Conservation (phyloP, 2,797 vertebrate genomes). For the Manis pentadactyla region DNA sequence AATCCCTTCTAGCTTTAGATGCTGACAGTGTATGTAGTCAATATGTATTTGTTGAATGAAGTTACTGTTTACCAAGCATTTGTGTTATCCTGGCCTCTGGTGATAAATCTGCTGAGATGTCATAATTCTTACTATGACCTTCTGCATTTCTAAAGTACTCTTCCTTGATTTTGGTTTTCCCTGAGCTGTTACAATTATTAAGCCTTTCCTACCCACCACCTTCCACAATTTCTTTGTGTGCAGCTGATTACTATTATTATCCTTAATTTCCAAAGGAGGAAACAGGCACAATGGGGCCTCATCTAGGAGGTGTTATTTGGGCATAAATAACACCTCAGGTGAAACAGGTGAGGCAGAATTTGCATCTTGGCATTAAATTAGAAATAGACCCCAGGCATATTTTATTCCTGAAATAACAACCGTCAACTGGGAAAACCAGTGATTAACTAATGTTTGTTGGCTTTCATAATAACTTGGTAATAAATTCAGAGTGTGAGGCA, state of each 20-base stretch:
- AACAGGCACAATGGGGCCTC: background rate
- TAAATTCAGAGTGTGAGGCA: background rate
- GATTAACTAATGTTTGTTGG: background rate
- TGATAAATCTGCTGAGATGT: background rate
- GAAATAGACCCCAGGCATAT: slow-evolving; percentile 43
- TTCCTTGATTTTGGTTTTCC: background rate
- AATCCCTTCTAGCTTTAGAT: background rate
- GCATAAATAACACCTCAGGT: slow-evolving; percentile 62
- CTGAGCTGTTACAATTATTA: background rate
- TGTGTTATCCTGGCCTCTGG: slow-evolving; percentile 28
- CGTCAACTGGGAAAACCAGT: background rate
- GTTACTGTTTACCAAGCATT: background rate
- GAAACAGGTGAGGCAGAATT: slow-evolving; percentile 61
- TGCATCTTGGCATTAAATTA: slow-evolving; percentile 71
- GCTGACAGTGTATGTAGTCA: background rate
- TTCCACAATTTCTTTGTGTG: background rate
- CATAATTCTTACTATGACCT: background rate
- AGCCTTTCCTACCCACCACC: background rate
- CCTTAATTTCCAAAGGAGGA: slow-evolving; percentile 65
- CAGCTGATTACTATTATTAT: slow-evolving; percentile 52
- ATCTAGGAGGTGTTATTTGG: slow-evolving; percentile 5
- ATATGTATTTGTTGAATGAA: background rate
- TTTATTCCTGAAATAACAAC: slow-evolving; percentile 52
- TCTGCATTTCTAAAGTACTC: background rate
- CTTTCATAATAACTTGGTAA: background rate